Conservation (phyloP, 2,113 vertebrate species). For the Morone saxatilis region DNA sequence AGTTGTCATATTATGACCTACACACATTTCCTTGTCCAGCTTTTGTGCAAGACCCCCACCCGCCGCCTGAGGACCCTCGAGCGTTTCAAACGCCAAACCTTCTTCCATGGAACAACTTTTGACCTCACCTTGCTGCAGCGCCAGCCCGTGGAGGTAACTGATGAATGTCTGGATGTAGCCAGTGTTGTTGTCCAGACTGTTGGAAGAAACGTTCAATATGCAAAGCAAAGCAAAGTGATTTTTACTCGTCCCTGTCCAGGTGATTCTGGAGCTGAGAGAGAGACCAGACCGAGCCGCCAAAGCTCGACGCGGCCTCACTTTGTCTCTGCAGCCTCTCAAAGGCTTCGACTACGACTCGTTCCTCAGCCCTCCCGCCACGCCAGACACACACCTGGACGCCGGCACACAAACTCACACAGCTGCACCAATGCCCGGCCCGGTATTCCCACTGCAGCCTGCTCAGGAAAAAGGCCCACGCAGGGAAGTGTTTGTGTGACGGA, state of each 20-base stretch:
- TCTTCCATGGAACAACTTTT: conserved; percentile 91
- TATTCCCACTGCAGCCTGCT: conserved; percentile 36
- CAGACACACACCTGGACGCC: conserved; percentile 59
- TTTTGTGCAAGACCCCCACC: conserved; percentile 91
- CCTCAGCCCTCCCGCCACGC: conserved; percentile 65
- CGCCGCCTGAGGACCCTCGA: conserved; percentile 90
- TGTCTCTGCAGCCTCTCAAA: conserved; percentile 80
- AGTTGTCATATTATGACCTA: neutral
- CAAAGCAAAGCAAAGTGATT: neutral
- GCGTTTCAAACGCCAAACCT: conserved; percentile 92
- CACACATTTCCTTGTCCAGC: conserved; percentile 76
- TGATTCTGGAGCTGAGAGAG: conserved; percentile 84
- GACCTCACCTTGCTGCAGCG: conserved; percentile 92
- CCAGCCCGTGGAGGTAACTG: conserved; percentile 85
- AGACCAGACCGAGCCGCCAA: conserved; percentile 79
- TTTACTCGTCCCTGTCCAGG: conserved; percentile 46
- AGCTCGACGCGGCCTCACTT: conserved; percentile 80
- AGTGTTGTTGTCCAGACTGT: neutral
- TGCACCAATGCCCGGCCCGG: conserved; percentile 50
- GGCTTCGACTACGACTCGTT: conserved; percentile 91
- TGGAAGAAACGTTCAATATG: neutral
- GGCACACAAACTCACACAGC: conserved; percentile 12
- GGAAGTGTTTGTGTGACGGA: conserved; percentile 78
- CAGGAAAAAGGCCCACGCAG: conserved; percentile 65
- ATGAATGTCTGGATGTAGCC: neutral